Percentiles rank a stretch among this genome's conserved stretches.
Evolutionary conservation across 2,888 invertebrate genomes (phyloP).

Genomic region (Tethea ocularis): DNA sequence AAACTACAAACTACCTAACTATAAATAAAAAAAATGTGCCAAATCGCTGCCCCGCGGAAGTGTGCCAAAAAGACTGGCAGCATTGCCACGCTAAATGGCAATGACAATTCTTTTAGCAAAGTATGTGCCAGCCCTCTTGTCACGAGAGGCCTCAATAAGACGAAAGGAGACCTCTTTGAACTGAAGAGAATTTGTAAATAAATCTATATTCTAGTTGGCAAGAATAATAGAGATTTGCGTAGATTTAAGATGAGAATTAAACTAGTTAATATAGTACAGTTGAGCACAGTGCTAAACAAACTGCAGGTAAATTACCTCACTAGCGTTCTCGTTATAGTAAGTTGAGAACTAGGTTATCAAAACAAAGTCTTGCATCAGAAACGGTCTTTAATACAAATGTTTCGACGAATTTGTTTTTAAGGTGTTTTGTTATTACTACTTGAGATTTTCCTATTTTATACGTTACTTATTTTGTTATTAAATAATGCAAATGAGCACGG

Average conservation of each 20-base stretch:
- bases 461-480: too few species aligned
- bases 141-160: too few species aligned
- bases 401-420: neutral
- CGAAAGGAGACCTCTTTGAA: too few species aligned
- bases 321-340: neutral
- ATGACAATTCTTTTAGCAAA: too few species aligned
- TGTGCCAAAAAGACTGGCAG: too few species aligned
- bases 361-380: neutral
- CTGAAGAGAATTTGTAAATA: neutral
- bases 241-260: neutral
- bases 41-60: too few species aligned
- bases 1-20: too few species aligned
- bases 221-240: neutral
- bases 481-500: too few species aligned
- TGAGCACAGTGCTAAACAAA: neutral
- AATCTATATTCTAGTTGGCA: neutral
- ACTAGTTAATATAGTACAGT: neutral
- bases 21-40: too few species aligned
- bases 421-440: neutral
- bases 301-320: neutral
- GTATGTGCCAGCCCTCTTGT: too few species aligned
- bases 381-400: neutral
- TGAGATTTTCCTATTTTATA: too few species aligned
- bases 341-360: neutral
- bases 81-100: too few species aligned